These are phyloP conservation scores for Oceanites oceanicus DNA, from an alignment of 2,113 vertebrate species.

Conservation along the genomic window DNA sequence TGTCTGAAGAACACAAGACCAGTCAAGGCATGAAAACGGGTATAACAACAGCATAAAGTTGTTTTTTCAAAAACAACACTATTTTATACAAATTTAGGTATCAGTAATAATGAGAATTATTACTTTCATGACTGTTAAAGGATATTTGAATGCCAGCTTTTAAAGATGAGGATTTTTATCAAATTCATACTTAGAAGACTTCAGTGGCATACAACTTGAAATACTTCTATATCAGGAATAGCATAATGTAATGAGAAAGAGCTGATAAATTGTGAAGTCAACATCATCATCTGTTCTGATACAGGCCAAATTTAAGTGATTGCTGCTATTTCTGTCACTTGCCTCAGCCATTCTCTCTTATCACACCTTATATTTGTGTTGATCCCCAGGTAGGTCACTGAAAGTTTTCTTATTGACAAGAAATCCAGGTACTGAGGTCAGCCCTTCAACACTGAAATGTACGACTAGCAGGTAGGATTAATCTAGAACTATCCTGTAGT, in stretches of 20 bases:
- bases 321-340: slow-evolving; percentile 33
- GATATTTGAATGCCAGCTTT: slow-evolving; percentile 58
- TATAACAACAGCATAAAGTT: background rate
- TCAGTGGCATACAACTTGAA: slow-evolving; percentile 56
- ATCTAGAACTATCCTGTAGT: slow-evolving; percentile 28
- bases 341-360: slow-evolving; percentile 12
- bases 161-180: slow-evolving; percentile 62
- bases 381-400: slow-evolving; percentile 11
- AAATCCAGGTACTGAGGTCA: slow-evolving; percentile 2
- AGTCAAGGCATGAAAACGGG: slow-evolving; percentile 3
- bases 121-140: slow-evolving; percentile 31
- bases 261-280: slow-evolving; percentile 44
- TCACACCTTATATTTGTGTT: slow-evolving; percentile 38
- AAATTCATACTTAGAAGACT: slow-evolving; percentile 55
- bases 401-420: slow-evolving; percentile 27
- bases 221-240: slow-evolving; percentile 48
- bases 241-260: slow-evolving; percentile 53
- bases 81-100: slow-evolving; percentile 13
- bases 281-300: background rate
- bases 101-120: slow-evolving; percentile 43
- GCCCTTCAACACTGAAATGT: slow-evolving; percentile 5
- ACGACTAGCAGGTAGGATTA: slow-evolving; percentile 24
- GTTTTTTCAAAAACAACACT: slow-evolving; percentile 34
- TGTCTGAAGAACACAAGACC: background rate
- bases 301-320: slow-evolving; percentile 50